phyloP scores from a whole-genome alignment of 2,113 vertebrate genomes.

The Grammomys dolichurus region DNA sequence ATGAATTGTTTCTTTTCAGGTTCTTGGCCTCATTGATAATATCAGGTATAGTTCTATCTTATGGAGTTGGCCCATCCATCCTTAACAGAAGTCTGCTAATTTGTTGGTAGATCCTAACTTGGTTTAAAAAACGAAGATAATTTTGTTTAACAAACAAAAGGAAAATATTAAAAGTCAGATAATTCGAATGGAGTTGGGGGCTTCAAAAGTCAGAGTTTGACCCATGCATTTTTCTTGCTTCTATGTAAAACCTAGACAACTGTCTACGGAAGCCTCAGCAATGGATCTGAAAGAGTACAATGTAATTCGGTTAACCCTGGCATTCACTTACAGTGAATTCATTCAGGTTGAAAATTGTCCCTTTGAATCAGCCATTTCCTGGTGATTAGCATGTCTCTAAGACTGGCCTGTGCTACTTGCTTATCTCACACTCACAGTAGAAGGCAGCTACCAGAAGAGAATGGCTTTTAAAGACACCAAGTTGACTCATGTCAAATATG shows the following conservation, averaged over 20 bases:
- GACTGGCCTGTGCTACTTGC: slow-evolving; percentile 8
- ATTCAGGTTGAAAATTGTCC: slow-evolving; percentile 67
- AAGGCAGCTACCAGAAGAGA: slow-evolving; percentile 32
- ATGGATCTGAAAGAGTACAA: slow-evolving; percentile 44
- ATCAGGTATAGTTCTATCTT: background rate
- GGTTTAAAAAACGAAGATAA: background rate
- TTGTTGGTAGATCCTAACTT: slow-evolving; percentile 6
- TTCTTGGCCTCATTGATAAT: background rate
- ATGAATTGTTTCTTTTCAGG: background rate
- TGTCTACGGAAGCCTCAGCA: slow-evolving; percentile 55
- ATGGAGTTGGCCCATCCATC: background rate
- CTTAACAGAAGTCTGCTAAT: slow-evolving; percentile 23
- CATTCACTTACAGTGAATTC: slow-evolving; percentile 64
- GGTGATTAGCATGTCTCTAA: background rate
- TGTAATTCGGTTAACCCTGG: slow-evolving; percentile 70
- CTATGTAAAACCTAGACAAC: slow-evolving; percentile 66
- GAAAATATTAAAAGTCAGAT: slow-evolving; percentile 20
- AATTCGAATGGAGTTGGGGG: slow-evolving; percentile 35
- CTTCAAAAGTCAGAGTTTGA: slow-evolving; percentile 68
- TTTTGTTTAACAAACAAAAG: too few species aligned
- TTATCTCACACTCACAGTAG: background rate
- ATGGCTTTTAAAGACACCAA: background rate
- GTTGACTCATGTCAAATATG: background rate
- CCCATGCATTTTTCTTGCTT: slow-evolving; percentile 67
- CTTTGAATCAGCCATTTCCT: slow-evolving; percentile 70